These are phyloP conservation scores for Myxocyprinus asiaticus DNA, from an alignment of 2,113 vertebrate genomes.

Conservation along the genomic window DNA sequence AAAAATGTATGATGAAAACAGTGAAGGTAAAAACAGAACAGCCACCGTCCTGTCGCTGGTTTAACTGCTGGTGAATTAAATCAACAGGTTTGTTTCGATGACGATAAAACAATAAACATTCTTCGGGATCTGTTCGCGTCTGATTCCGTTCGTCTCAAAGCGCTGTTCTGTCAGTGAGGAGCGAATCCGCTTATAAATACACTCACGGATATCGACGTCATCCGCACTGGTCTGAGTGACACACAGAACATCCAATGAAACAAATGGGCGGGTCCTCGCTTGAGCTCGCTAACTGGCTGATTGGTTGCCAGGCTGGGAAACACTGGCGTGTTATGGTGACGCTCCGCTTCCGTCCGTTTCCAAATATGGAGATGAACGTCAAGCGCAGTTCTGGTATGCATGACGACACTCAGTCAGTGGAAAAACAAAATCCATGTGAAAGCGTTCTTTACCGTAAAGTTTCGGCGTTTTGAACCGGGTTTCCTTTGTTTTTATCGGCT, in stretches of 20 bases:
- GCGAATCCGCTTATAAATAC: slow-evolving; percentile 14
- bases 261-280: not conserved
- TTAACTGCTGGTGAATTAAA: not conserved
- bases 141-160: too few relatives aligned
- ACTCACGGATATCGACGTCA: not conserved
- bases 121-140: too few relatives aligned
- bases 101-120: too few relatives aligned
- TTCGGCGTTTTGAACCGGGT: not conserved
- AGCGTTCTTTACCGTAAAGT: slow-evolving; percentile 38
- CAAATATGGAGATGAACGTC: slow-evolving; percentile 56
- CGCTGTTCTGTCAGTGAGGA: too few relatives aligned
- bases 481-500: not conserved
- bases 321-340: not conserved
- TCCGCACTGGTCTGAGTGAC: not conserved
- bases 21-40: not conserved
- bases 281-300: not conserved
- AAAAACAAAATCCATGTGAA: not conserved
- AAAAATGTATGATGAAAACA: not conserved
- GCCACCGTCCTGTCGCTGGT: not conserved
- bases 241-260: slow-evolving; percentile 32
- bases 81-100: not conserved
- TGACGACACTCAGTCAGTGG: slow-evolving; percentile 39
- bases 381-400: not conserved
- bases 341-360: slow-evolving; percentile 32
- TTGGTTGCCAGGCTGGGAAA: slow-evolving; percentile 54